Conservation (phyloP, 2,888 invertebrate species). For the Drosophila borealis region DNA sequence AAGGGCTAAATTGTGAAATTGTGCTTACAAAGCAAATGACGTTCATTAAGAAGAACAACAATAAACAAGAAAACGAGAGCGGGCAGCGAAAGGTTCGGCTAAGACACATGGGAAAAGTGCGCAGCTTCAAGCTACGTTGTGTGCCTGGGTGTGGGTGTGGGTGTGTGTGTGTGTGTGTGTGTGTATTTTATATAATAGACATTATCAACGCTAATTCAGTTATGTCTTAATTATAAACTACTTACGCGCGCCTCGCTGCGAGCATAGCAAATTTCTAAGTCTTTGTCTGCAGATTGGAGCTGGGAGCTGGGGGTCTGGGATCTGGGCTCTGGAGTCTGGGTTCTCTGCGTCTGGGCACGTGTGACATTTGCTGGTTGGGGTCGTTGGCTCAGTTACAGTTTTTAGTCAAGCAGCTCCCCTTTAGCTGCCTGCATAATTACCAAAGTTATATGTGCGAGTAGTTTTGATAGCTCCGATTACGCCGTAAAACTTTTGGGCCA, state of each 20-base stretch:
- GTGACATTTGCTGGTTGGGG: conserved; percentile 62
- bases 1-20: conserved; percentile 79
- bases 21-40: conserved; percentile 75
- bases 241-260: conserved; percentile 72
- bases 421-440: conserved; percentile 63
- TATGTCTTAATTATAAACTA: conserved; percentile 83
- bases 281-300: conserved; percentile 10
- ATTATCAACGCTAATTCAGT: conserved; percentile 82
- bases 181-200: conserved; percentile 65
- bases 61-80: conserved; percentile 16
- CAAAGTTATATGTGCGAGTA: conserved; percentile 57
- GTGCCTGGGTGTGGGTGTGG: conserved; percentile 4
- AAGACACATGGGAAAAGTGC: conserved; percentile 52
- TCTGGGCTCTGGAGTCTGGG: not conserved
- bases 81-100: not conserved
- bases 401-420: conserved; percentile 9
- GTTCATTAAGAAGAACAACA: conserved; percentile 58
- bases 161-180: conserved; percentile 27
- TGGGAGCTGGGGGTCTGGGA: not conserved
- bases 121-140: conserved; percentile 33
- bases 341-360: conserved; percentile 66
- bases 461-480: conserved; percentile 73
- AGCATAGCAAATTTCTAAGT: conserved; percentile 70
- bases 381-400: conserved; percentile 43
- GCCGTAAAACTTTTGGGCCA: conserved; percentile 36